Evolutionary conservation across 2,888 invertebrate species (phyloP).

Genomic region (Periphyllus acericola): DNA sequence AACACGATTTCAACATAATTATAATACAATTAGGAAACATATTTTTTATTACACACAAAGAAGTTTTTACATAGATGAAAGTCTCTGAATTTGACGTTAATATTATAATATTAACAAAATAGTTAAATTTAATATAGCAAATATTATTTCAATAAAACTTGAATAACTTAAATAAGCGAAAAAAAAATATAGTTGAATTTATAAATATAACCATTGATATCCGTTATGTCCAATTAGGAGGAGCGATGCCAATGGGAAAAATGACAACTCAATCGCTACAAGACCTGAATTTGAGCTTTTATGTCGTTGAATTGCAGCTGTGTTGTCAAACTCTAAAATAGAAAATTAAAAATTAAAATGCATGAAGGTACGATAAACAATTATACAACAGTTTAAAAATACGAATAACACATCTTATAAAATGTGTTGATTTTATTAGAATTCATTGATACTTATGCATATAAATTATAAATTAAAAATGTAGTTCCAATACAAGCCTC

Average conservation of each 20-base stretch:
- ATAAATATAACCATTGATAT: slow-evolving; percentile 41
- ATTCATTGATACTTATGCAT: no score
- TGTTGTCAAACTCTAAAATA: slow-evolving; percentile 64
- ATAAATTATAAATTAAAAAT: no score
- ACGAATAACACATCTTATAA: neutral
- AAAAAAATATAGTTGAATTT: slow-evolving; percentile 38
- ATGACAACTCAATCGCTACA: slow-evolving; percentile 19
- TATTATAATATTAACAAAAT: slow-evolving; percentile 13
- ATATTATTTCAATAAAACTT: neutral
- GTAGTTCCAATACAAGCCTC: no score
- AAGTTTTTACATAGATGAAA: neutral
- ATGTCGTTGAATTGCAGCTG: slow-evolving; percentile 64
- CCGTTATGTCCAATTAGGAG: slow-evolving; percentile 35
- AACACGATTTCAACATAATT: neutral
- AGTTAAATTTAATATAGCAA: slow-evolving; percentile 12
- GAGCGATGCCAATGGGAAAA: slow-evolving; percentile 26
- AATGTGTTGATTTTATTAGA: neutral
- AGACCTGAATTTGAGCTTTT: slow-evolving; percentile 62
- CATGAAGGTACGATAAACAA: neutral
- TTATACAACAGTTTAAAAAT: neutral
- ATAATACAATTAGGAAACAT: neutral
- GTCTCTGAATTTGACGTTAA: neutral
- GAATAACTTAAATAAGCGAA: neutral
- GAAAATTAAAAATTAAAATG: slow-evolving; percentile 17
- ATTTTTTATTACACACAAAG: neutral